A percentile compares a stretch with the other conserved stretches of the same genome.
Evolutionary conservation across 2,797 vertebrate genomes (phyloP).

Genomic region (Arrhamphus sclerolepis): DNA sequence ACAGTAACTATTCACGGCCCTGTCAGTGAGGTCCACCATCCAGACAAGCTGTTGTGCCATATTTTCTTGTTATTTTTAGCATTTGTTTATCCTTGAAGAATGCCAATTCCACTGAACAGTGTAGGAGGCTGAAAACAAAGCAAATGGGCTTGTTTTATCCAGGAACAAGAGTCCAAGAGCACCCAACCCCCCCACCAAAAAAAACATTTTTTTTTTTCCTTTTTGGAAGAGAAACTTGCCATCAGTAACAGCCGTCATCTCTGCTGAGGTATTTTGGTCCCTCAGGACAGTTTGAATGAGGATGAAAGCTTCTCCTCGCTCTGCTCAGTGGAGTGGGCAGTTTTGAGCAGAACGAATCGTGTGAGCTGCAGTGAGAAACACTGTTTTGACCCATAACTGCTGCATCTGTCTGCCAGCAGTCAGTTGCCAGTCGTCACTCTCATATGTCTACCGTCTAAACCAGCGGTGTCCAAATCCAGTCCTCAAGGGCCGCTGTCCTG

Average conservation of each 20-base stretch:
- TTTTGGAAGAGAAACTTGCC: constrained; percentile 6
- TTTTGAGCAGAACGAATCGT: constrained; percentile 22
- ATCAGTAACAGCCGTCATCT: constrained; percentile 15
- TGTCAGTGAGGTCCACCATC: background rate
- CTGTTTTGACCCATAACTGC: constrained; percentile 9
- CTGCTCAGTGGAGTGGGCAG: constrained; percentile 21
- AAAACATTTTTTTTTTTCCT: background rate
- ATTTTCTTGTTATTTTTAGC: constrained; percentile 6
- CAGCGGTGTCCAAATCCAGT: no score
- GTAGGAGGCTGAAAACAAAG: background rate
- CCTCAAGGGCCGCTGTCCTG: no score
- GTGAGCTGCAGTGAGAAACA: constrained; percentile 16
- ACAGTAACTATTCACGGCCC: background rate
- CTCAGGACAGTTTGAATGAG: constrained; percentile 29
- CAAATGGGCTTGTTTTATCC: constrained; percentile 1
- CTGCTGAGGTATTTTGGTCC: constrained; percentile 26
- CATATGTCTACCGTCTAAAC: no score
- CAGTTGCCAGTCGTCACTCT: no score
- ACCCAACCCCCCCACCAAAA: no score
- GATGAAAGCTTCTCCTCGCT: constrained; percentile 28
- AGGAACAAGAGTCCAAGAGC: background rate
- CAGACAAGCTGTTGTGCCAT: background rate
- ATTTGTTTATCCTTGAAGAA: constrained; percentile 2
- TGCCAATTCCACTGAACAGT: background rate
- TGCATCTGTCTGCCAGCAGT: no score